Percentiles rank a stretch among this genome's conserved stretches.
Conservation (phyloP, 2,113 vertebrate genomes). For the Isichthys henryi region DNA sequence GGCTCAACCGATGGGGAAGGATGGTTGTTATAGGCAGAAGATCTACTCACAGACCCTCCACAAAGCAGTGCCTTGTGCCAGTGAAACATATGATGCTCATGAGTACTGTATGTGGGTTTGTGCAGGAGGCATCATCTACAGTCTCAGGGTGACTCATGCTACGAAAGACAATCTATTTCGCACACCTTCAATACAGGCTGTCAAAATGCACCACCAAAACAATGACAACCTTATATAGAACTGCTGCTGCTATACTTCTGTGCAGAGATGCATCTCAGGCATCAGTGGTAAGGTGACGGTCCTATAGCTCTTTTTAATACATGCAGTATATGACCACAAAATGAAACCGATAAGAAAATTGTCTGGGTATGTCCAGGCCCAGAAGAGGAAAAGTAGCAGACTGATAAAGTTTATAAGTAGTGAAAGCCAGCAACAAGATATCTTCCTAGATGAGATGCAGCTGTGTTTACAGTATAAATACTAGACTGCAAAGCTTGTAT, state of each 20-base stretch:
- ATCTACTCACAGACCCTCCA: neutral
- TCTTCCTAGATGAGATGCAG: neutral
- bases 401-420: neutral
- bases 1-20: neutral
- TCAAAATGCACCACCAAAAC: neutral
- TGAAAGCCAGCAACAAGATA: neutral
- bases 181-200: constrained; percentile 12
- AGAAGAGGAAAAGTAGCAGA: neutral
- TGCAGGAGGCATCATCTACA: constrained; percentile 20
- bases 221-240: neutral
- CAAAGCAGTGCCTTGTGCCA: neutral
- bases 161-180: constrained; percentile 3
- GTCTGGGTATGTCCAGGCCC: neutral
- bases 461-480: neutral
- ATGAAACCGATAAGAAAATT: neutral
- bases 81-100: neutral
- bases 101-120: neutral
- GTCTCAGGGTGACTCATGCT: constrained; percentile 26
- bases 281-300: neutral
- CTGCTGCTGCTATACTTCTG: neutral
- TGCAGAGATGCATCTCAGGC: neutral
- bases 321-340: neutral
- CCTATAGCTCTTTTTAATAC: neutral
- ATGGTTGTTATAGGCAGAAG: neutral
- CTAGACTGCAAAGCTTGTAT: neutral